Percentiles rank a stretch among this genome's conserved stretches.
These are phyloP conservation scores for Nibea albiflora DNA, from an alignment of 2,113 vertebrate genomes.

Conservation along the genomic window DNA sequence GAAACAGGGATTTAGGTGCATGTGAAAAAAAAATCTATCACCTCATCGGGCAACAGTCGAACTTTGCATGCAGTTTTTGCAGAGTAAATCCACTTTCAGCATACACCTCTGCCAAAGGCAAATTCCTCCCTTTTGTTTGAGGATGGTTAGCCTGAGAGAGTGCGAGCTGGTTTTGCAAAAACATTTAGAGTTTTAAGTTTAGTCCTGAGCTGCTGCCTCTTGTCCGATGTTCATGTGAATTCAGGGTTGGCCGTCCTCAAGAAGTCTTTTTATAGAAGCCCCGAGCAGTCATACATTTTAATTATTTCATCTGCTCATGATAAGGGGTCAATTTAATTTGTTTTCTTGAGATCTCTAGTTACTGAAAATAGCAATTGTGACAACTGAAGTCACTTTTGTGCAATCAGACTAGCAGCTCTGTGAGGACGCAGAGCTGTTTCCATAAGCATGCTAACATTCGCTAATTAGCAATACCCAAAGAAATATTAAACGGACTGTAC, in stretches of 20 bases:
- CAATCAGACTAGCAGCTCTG: background rate
- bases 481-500: too few species aligned
- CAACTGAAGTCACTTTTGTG: too few species aligned
- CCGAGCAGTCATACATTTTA: too few species aligned
- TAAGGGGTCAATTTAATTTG: too few species aligned
- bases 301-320: background rate
- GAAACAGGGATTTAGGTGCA: background rate
- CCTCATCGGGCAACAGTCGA: background rate
- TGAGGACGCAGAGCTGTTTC: background rate
- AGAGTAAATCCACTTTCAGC: constrained; percentile 15
- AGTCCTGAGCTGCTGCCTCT: background rate
- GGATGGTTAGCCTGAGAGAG: background rate
- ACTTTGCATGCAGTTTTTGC: constrained; percentile 13
- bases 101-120: background rate
- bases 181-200: background rate
- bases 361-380: too few species aligned
- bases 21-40: constrained; percentile 1
- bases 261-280: background rate
- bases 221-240: background rate
- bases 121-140: background rate
- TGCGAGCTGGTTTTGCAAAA: background rate
- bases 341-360: too few species aligned
- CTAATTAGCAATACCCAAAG: too few species aligned
- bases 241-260: background rate
- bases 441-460: background rate